phyloP scores from a whole-genome alignment of 2,797 vertebrate species.

The Phoxinus dragarum region DNA sequence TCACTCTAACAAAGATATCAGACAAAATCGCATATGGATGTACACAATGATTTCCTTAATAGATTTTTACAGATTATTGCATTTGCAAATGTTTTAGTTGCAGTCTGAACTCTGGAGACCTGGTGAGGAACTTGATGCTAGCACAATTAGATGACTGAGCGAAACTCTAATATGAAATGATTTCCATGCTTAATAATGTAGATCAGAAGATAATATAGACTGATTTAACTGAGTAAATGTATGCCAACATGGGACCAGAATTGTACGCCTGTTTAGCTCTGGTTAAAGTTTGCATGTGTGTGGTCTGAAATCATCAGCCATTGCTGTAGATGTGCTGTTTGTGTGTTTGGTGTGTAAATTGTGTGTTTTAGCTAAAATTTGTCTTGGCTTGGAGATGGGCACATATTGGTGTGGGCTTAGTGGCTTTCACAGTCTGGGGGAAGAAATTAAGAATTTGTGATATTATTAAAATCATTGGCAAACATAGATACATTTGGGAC shows the following conservation, averaged over 20 bases:
- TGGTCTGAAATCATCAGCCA: slow-evolving; percentile 17
- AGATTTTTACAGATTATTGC: background rate
- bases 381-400: slow-evolving; percentile 69
- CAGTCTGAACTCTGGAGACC: background rate
- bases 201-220: background rate
- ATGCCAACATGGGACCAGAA: background rate
- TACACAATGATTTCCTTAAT: background rate
- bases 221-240: background rate
- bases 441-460: slow-evolving; percentile 63
- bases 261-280: background rate
- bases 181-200: background rate
- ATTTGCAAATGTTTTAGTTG: background rate
- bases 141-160: background rate
- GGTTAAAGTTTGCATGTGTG: background rate
- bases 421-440: slow-evolving; percentile 71
- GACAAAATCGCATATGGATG: background rate
- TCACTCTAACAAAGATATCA: background rate
- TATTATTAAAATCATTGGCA: slow-evolving; percentile 79
- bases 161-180: background rate
- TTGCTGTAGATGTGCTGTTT: background rate
- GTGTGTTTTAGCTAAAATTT: slow-evolving; percentile 65
- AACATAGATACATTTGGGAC: slow-evolving; percentile 61
- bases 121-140: background rate
- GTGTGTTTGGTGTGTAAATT: slow-evolving; percentile 4
- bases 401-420: slow-evolving; percentile 78